These are phyloP conservation scores for Adrianichthys oophorus DNA, from an alignment of 2,797 vertebrate species.

Conservation along the genomic window DNA sequence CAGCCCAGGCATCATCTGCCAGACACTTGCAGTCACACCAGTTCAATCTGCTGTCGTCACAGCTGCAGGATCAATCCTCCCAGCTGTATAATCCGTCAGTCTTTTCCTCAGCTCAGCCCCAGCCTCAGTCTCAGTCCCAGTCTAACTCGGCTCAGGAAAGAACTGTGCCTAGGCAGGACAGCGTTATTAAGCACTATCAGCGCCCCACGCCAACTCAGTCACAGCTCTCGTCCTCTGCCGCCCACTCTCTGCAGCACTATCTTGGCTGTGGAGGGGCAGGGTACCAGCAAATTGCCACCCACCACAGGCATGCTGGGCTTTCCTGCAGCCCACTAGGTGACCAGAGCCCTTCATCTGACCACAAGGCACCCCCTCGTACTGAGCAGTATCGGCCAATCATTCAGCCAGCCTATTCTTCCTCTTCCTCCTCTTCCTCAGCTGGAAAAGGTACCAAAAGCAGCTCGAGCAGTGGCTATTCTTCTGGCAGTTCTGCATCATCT, in stretches of 20 bases:
- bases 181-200: conserved; percentile 96
- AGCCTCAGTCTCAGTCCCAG: conserved; percentile 76
- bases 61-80: conserved; percentile 85
- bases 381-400: conserved; percentile 90
- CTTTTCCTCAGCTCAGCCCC: conserved; percentile 84
- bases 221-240: conserved; percentile 84
- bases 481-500: conserved; percentile 79
- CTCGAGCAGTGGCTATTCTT: conserved; percentile 87
- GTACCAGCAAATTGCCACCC: conserved; percentile 87
- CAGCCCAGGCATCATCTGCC: conserved; percentile 81
- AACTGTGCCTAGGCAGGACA: conserved; percentile 92
- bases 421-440: conserved; percentile 74
- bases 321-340: conserved; percentile 91
- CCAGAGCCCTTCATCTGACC: conserved; percentile 84
- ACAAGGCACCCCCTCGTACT: conserved; percentile 73
- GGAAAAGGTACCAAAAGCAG: conserved; percentile 81
- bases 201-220: conserved; percentile 86
- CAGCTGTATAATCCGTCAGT: conserved; percentile 91
- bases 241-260: conserved; percentile 93
- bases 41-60: conserved; percentile 90
- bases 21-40: conserved; percentile 88
- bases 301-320: conserved; percentile 85
- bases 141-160: conserved; percentile 85
- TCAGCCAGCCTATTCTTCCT: conserved; percentile 84
- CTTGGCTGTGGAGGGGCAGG: conserved; percentile 89